These are phyloP conservation scores for Poeciliopsis gracilis DNA, from an alignment of 2,797 vertebrate genomes.

Conservation along the genomic window DNA sequence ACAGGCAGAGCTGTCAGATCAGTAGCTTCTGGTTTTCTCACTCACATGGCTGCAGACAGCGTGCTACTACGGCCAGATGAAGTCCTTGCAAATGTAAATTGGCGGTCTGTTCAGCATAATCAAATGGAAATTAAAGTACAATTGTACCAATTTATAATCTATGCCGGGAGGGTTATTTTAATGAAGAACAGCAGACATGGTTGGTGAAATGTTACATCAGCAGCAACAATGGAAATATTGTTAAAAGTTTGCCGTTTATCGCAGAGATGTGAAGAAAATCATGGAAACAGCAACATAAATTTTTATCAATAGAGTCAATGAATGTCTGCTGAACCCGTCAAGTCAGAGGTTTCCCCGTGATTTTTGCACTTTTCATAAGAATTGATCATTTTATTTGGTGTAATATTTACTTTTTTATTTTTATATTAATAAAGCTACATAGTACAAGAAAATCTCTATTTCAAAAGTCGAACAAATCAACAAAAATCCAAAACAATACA, in stretches of 20 bases:
- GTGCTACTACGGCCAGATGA: constrained; percentile 52
- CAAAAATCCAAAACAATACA: too few relatives aligned
- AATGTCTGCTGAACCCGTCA: background rate
- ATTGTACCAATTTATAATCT: constrained; percentile 80
- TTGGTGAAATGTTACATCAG: constrained; percentile 71
- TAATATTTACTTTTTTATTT: too few relatives aligned
- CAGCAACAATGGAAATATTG: constrained; percentile 60
- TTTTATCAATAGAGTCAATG: background rate
- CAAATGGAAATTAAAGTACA: constrained; percentile 83
- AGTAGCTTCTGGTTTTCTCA: constrained; percentile 12
- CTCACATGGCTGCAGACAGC: constrained; percentile 34
- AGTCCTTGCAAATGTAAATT: constrained; percentile 84
- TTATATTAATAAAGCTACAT: too few relatives aligned
- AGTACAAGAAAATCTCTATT: too few relatives aligned
- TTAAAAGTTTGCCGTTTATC: background rate
- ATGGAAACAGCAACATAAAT: background rate
- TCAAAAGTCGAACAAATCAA: too few relatives aligned
- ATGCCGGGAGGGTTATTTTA: constrained; percentile 77
- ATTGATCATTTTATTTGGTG: too few relatives aligned
- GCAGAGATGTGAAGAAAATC: background rate
- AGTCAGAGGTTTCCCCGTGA: too few relatives aligned
- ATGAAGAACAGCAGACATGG: constrained; percentile 73
- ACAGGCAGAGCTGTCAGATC: constrained; percentile 2
- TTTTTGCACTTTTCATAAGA: too few relatives aligned
- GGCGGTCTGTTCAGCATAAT: constrained; percentile 78